Conservation (phyloP, 2,113 vertebrate species). For the Bettongia penicillata region DNA sequence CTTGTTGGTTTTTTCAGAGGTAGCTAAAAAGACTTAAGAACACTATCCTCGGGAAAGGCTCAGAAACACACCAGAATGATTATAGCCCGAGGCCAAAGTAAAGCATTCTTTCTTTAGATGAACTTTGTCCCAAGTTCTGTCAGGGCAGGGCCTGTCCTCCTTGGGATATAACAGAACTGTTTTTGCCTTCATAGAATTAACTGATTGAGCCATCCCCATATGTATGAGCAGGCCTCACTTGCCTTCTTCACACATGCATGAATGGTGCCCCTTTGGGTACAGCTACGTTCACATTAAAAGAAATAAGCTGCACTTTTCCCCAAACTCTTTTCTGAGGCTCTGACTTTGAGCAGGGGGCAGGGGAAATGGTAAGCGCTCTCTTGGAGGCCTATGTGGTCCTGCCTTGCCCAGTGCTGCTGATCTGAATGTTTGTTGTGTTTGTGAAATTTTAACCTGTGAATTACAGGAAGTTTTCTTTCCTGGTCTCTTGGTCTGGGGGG, state of each 20-base stretch:
- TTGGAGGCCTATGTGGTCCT: neutral
- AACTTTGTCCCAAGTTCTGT: neutral
- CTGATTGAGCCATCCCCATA: neutral
- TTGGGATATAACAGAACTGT: neutral
- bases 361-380: neutral
- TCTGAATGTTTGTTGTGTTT: neutral
- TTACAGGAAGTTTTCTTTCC: neutral
- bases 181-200: neutral
- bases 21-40: neutral
- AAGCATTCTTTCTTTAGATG: neutral
- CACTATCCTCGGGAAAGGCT: slow-evolving; percentile 6
- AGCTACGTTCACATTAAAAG: slow-evolving; percentile 20
- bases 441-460: neutral
- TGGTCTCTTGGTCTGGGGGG: neutral
- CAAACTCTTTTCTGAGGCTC: neutral
- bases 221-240: neutral
- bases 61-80: neutral
- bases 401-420: too few species aligned
- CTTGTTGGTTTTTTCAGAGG: neutral
- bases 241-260: neutral
- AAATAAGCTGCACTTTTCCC: neutral
- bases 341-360: neutral
- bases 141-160: neutral
- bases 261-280: slow-evolving; percentile 13
- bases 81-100: neutral